A percentile compares a stretch with the other conserved stretches of the same genome.
phyloP scores from a whole-genome alignment of 2,888 invertebrate species.

The Ceraclea dissimilis region DNA sequence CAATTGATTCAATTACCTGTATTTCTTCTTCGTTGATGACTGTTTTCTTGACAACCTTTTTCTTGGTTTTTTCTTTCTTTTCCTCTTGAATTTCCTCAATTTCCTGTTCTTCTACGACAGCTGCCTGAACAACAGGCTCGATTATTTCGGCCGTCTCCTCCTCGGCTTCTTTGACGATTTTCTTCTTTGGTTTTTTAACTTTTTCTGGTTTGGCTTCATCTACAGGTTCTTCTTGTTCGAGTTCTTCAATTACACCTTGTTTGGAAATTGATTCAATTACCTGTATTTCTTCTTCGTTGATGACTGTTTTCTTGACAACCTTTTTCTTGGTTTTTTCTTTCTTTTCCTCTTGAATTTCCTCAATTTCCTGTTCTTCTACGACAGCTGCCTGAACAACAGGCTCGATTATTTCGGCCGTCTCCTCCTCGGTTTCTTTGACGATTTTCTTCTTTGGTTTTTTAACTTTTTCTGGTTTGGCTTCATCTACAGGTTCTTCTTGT shows the following conservation, averaged over 20 bases:
- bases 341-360: slow-evolving; percentile 12
- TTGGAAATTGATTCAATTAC: slow-evolving; percentile 27
- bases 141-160: slow-evolving; percentile 17
- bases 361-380: background rate
- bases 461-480: slow-evolving; percentile 24
- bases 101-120: too few species aligned
- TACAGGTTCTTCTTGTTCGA: slow-evolving; percentile 6
- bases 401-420: slow-evolving; percentile 27
- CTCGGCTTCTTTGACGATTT: slow-evolving; percentile 3
- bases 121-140: too few species aligned
- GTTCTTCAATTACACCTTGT: slow-evolving; percentile 26
- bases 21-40: too few species aligned
- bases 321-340: slow-evolving; percentile 26
- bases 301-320: background rate
- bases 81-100: too few species aligned
- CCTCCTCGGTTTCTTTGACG: slow-evolving; percentile 29
- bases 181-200: slow-evolving; percentile 29
- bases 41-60: too few species aligned
- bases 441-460: slow-evolving; percentile 30
- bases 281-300: background rate
- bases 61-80: too few species aligned
- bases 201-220: slow-evolving; percentile 27
- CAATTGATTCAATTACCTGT: background rate
- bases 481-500: slow-evolving; percentile 29
- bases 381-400: slow-evolving; percentile 10